Conservation (phyloP, 2,113 vertebrate genomes). For the Andinoacara biseriatus region DNA sequence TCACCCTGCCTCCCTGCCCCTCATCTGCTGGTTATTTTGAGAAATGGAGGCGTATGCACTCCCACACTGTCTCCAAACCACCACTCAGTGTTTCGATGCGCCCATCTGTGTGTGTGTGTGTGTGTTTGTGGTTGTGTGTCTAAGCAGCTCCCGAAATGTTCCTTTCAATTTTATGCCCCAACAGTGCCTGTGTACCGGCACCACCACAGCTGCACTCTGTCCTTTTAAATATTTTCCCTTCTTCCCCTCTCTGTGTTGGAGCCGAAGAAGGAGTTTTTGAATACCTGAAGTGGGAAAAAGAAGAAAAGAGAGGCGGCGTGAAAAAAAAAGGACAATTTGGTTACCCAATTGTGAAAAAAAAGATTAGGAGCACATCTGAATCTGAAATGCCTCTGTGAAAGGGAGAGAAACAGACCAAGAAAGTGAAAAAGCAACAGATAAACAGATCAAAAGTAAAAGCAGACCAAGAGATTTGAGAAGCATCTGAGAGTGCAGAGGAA, state of each 20-base stretch:
- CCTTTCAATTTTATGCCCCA: slow-evolving; percentile 53
- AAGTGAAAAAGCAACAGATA: slow-evolving; percentile 17
- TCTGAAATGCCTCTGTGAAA: not conserved
- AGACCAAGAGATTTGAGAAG: not conserved
- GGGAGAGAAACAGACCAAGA: not conserved
- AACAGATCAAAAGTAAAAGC: slow-evolving; percentile 11
- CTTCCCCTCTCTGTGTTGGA: not conserved
- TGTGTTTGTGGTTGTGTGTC: slow-evolving; percentile 32
- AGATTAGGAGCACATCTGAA: slow-evolving; percentile 9
- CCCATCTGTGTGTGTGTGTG: not conserved
- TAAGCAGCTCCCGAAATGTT: slow-evolving; percentile 51
- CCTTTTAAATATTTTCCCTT: slow-evolving; percentile 29
- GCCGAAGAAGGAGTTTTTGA: slow-evolving; percentile 17
- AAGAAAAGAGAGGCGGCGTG: not conserved
- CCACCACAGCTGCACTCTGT: slow-evolving; percentile 26
- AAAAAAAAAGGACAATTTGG: not conserved
- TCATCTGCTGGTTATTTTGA: slow-evolving; percentile 74
- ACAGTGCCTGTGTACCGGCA: slow-evolving; percentile 20
- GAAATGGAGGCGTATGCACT: slow-evolving; percentile 63
- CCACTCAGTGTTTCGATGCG: slow-evolving; percentile 54
- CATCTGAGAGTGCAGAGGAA: not conserved
- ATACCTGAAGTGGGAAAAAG: slow-evolving; percentile 1
- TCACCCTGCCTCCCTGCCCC: slow-evolving; percentile 66
- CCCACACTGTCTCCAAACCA: slow-evolving; percentile 71
- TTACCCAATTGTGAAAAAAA: slow-evolving; percentile 13